These are phyloP conservation scores for Halictus quadricinctus DNA, from an alignment of 2,888 invertebrate species.

Conservation along the genomic window DNA sequence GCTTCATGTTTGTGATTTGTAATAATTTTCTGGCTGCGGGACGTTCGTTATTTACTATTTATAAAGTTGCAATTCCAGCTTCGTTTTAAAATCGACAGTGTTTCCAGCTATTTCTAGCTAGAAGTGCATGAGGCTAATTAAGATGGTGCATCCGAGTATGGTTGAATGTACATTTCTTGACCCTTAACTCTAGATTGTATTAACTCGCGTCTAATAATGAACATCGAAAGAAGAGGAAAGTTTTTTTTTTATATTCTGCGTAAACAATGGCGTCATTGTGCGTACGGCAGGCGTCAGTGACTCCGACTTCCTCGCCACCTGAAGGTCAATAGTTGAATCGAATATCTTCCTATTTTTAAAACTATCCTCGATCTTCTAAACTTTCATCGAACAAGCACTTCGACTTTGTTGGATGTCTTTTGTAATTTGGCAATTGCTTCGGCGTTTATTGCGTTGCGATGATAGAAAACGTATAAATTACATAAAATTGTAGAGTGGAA, in stretches of 20 bases:
- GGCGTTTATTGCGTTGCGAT: not conserved
- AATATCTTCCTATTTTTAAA: not conserved
- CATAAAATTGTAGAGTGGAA: not conserved
- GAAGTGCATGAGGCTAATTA: not conserved
- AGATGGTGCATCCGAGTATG: not conserved
- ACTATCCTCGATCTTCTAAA: not conserved
- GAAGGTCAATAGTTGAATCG: conserved; percentile 1
- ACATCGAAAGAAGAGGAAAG: not conserved
- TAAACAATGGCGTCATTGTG: not conserved
- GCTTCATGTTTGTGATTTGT: not conserved
- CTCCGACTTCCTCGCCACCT: not conserved
- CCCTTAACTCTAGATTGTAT: not conserved
- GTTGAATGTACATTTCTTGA: not conserved
- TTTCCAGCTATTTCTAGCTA: not conserved
- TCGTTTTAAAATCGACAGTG: not conserved
- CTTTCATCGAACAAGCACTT: not conserved
- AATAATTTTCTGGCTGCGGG: not conserved
- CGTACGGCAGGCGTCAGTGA: not conserved
- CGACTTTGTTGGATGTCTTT: not conserved
- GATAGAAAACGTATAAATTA: no score
- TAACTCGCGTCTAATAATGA: not conserved
- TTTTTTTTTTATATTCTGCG: not conserved
- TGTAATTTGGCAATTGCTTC: not conserved
- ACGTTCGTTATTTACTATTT: not conserved
- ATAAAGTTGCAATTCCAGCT: not conserved